These are phyloP conservation scores for Anolis carolinensis DNA, from an alignment of 2,113 vertebrate genomes.

Conservation along the genomic window DNA sequence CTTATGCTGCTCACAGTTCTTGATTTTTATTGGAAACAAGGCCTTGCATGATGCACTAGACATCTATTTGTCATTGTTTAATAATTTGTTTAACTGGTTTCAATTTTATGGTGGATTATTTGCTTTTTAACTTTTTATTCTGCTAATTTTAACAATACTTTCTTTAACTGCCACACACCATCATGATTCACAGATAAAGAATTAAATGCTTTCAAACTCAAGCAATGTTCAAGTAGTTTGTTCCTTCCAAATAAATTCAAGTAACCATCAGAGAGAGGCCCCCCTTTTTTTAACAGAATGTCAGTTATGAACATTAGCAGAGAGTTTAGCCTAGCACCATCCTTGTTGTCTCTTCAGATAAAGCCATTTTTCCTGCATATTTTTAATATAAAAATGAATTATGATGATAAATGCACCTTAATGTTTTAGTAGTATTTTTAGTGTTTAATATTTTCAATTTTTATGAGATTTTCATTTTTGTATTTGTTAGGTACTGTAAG, in stretches of 20 bases:
- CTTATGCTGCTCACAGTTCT: no score
- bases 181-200: neutral
- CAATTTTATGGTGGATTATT: no score
- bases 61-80: no score
- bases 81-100: no score
- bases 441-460: neutral
- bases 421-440: neutral
- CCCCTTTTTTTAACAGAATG: neutral
- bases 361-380: no score
- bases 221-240: neutral
- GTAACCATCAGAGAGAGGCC: neutral
- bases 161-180: no score
- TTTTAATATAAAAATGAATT: neutral
- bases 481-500: neutral
- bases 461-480: neutral
- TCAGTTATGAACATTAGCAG: neutral
- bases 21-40: no score
- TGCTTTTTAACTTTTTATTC: no score
- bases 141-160: no score
- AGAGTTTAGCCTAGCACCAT: neutral
- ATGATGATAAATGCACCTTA: neutral
- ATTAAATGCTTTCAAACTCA: neutral
- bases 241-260: neutral
- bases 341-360: no score
- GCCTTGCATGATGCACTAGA: no score